phyloP scores from a whole-genome alignment of 2,113 vertebrate genomes.

The Eclectus roratus region DNA sequence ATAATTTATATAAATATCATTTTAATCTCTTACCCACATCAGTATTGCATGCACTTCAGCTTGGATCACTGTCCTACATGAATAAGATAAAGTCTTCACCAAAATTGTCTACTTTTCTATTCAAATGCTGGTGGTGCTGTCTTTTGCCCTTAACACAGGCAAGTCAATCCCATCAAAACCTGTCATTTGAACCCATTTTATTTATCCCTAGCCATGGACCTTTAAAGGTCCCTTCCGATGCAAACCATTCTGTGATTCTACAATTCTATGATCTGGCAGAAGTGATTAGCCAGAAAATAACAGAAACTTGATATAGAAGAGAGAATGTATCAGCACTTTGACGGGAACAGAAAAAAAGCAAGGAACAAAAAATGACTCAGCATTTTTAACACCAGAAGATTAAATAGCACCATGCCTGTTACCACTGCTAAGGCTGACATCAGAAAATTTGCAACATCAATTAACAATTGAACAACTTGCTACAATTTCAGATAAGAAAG shows the following conservation, averaged over 20 bases:
- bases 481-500: slow-evolving; percentile 10
- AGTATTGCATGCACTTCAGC: neutral
- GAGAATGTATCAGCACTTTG: neutral
- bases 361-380: neutral
- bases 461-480: slow-evolving; percentile 20
- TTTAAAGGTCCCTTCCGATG: no score
- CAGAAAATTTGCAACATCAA: neutral
- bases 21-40: neutral
- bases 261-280: no score
- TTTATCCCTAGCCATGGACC: neutral
- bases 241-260: no score
- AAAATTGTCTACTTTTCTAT: neutral
- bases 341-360: neutral
- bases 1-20: neutral
- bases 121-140: neutral
- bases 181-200: neutral
- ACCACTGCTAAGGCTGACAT: neutral
- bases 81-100: neutral
- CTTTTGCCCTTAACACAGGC: neutral
- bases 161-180: neutral
- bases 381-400: neutral
- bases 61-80: neutral
- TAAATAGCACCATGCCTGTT: neutral
- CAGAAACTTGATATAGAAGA: neutral
- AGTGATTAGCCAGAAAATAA: neutral